Evolutionary conservation across 2,113 vertebrate genomes (phyloP).

Genomic region (Odocoileus hemionus): DNA sequence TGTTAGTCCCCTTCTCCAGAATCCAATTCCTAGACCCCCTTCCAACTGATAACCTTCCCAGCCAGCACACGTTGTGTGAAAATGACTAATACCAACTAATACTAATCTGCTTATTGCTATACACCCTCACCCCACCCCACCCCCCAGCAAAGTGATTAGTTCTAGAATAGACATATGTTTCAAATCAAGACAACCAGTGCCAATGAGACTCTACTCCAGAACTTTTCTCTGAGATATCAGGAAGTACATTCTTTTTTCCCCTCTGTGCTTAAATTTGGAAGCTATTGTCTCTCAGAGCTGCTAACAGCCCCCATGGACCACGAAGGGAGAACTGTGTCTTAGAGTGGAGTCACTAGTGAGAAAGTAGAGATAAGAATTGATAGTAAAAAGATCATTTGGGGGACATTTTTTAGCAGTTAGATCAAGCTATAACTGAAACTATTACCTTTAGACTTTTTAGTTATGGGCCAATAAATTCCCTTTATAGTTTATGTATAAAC

Average conservation of each 20-base stretch:
- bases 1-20: background rate
- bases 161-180: background rate
- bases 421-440: background rate
- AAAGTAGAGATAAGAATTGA: background rate
- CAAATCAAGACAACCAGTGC: background rate
- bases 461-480: background rate
- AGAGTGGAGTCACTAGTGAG: background rate
- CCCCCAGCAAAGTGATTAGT: background rate
- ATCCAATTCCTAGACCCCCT: background rate
- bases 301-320: background rate
- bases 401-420: background rate
- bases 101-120: background rate
- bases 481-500: background rate
- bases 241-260: background rate
- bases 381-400: background rate
- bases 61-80: background rate
- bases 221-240: background rate
- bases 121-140: fast-evolving
- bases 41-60: background rate
- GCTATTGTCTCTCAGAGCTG: background rate
- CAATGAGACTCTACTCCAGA: background rate
- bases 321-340: background rate
- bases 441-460: background rate
- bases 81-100: background rate
- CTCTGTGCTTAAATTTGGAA: background rate